phyloP scores from a whole-genome alignment of 2,797 vertebrate species.

The Rhabdophis nuchalis region DNA sequence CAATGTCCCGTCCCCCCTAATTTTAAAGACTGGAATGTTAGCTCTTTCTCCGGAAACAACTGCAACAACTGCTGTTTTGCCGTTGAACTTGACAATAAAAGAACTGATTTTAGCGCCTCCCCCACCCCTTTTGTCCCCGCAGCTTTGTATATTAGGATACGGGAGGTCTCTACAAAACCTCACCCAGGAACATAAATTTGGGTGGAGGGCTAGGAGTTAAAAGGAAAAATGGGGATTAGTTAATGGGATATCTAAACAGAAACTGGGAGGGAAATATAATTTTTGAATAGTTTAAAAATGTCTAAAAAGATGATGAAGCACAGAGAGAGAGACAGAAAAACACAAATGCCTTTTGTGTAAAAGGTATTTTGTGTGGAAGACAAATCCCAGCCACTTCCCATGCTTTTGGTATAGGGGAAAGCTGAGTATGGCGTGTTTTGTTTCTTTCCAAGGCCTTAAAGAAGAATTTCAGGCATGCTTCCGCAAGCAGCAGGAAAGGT shows the following conservation, averaged over 20 bases:
- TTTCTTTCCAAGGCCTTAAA: slow-evolving; percentile 7
- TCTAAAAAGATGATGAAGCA: background rate
- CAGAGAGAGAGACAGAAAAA: background rate
- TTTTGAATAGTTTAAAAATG: background rate
- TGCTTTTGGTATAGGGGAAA: background rate
- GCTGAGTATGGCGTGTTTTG: background rate
- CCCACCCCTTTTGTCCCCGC: background rate
- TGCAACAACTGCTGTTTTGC: slow-evolving; percentile 3
- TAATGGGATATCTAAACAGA: background rate
- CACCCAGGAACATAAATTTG: background rate
- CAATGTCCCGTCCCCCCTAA: background rate
- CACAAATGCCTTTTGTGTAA: background rate
- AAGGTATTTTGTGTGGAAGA: background rate
- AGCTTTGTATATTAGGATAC: slow-evolving; percentile 1
- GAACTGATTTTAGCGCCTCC: background rate
- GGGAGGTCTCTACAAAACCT: slow-evolving; percentile 13
- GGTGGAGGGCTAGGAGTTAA: background rate
- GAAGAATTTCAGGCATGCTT: slow-evolving; percentile 19
- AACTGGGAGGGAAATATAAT: background rate
- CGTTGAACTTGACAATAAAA: slow-evolving; percentile 41
- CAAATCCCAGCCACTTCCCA: background rate
- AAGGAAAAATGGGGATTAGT: background rate
- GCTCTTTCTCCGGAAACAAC: slow-evolving; percentile 13
- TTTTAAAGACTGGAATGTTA: slow-evolving; percentile 10
- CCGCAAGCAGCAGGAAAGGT: background rate